Percentiles rank a stretch among this genome's conserved stretches.
Conservation (phyloP, 1,140 invertebrate genomes). For the Papilio machaon region DNA sequence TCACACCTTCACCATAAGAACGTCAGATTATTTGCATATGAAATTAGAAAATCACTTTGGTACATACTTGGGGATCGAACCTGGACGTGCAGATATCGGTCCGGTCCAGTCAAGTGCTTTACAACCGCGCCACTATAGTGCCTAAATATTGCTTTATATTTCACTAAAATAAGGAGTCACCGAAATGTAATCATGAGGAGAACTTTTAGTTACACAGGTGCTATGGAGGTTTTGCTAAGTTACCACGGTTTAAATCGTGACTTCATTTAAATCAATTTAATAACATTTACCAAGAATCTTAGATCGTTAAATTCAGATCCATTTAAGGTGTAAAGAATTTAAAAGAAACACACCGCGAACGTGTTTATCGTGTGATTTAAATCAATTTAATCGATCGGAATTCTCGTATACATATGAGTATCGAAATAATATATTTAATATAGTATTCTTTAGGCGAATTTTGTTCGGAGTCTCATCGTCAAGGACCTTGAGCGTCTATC, state of each 20-base stretch:
- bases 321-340: slow-evolving; percentile 24
- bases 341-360: slow-evolving; percentile 18
- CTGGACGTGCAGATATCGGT: no score
- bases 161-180: no score
- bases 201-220: not conserved
- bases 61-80: no score
- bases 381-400: slow-evolving; percentile 20
- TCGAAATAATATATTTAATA: not conserved
- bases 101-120: no score
- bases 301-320: slow-evolving; percentile 1
- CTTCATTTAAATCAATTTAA: not conserved
- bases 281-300: not conserved
- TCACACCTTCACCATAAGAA: no score
- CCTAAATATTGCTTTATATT: no score
- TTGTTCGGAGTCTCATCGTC: not conserved
- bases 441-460: slow-evolving; percentile 9
- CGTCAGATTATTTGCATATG: no score
- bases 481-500: slow-evolving; percentile 26
- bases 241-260: not conserved
- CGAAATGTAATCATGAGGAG: no score
- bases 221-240: no score
- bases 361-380: slow-evolving; percentile 23
- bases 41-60: no score
- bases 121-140: no score
- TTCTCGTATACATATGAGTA: slow-evolving; percentile 6